Conservation (phyloP, 2,888 invertebrate species). For the Cantharis nigra region DNA sequence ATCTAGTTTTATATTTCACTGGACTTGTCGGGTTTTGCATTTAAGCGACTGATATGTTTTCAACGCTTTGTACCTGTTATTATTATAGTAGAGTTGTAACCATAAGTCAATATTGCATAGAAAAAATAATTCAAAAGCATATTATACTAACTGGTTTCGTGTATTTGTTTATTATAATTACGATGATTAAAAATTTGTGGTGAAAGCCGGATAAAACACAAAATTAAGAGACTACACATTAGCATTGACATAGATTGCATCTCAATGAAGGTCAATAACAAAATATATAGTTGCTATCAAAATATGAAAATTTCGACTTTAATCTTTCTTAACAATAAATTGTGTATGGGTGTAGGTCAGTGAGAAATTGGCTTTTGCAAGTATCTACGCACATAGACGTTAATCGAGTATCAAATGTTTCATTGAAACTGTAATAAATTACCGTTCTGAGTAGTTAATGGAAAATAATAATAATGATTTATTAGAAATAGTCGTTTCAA, state of each 20-base stretch:
- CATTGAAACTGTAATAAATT: background rate
- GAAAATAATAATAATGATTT: background rate
- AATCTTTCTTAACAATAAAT: background rate
- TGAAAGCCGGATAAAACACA: constrained; percentile 9
- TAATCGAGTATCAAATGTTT: background rate
- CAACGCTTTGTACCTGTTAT: no score
- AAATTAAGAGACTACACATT: background rate
- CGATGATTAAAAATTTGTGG: background rate
- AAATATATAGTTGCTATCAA: background rate
- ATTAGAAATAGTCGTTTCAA: background rate
- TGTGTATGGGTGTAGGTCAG: background rate
- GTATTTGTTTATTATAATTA: background rate
- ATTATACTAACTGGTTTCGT: background rate
- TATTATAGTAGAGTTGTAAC: no score
- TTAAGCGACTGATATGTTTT: no score
- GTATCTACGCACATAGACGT: background rate
- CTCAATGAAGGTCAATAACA: constrained; percentile 10
- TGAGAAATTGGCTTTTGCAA: background rate
- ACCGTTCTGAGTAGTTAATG: background rate
- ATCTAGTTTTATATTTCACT: no score
- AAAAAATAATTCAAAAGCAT: background rate
- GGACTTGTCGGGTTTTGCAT: no score
- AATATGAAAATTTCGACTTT: background rate
- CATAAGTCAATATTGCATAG: background rate
- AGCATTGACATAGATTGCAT: constrained; percentile 3